Evolutionary conservation across 2,888 invertebrate genomes (phyloP), one percentile per base, ranked within the genome.

Genomic region (Xiphydria camelus): DNA sequence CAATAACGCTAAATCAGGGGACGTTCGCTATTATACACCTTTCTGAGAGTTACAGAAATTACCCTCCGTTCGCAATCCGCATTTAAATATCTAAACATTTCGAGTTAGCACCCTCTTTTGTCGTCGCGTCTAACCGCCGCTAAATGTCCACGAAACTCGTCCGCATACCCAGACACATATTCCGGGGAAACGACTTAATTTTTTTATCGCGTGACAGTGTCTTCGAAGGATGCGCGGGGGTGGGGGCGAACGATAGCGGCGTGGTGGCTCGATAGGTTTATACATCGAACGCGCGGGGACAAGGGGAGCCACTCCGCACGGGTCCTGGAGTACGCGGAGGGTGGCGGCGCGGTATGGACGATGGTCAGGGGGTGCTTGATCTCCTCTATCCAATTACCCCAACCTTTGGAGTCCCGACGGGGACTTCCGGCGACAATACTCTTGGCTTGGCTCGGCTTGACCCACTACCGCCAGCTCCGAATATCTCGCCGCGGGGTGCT

Each of bases 1-100:
- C 66, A 72, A 73, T 74, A 73, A 73, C 71, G 68, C 69, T 73
- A 73, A 74, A 73, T 74, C 72, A 73, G 66, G 68, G 68, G 65
- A n/a, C n/a, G n/a, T n/a, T n/a, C n/a, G n/a, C n/a, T n/a, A n/a
- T n/a, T n/a, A n/a, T n/a, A n/a, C n/a, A n/a, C n/a, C n/a, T n/a
- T n/a, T n/a, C n/a, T n/a, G n/a, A n/a, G n/a, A n/a, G n/a, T n/a
- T n/a, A n/a, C n/a, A n/a, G n/a, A n/a, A n/a, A n/a, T n/a, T n/a
- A n/a, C n/a, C n/a, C n/a, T n/a, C n/a, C n/a, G n/a, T n/a, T n/a
- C n/a, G n/a, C n/a, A n/a, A n/a, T n/a, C n/a, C n/a, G n/a, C n/a
- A n/a, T n/a, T n/a, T n/a, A n/a, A n/a, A n/a, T n/a, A n/a, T n/a
- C n/a, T n/a, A n/a, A n/a, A n/a, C n/a, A n/a, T n/a, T n/a, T n/a